Evolutionary conservation across 1,140 invertebrate genomes (phyloP).

Genomic region (Bombus huntii): DNA sequence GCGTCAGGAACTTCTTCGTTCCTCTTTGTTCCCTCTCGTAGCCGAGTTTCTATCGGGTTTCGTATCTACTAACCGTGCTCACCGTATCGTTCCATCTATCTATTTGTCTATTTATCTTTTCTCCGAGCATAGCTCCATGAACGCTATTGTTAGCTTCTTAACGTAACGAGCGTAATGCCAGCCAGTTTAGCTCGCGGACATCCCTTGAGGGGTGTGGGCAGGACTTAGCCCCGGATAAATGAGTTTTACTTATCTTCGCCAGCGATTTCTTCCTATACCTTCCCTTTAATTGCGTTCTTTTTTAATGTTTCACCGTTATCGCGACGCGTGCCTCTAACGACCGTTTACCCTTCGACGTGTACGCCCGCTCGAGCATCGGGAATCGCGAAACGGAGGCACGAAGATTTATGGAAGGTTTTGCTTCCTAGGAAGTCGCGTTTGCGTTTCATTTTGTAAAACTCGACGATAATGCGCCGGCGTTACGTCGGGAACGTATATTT

Average conservation of each 20-base stretch:
- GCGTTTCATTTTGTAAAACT: neutral
- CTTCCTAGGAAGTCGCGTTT: neutral
- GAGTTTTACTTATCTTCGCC: slow-evolving; percentile 40
- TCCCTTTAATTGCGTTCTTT: slow-evolving; percentile 32
- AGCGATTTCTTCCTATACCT: slow-evolving; percentile 20
- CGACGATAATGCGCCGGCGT: neutral
- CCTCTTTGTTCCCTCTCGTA: neutral
- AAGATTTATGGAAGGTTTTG: neutral
- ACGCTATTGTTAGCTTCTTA: slow-evolving; percentile 42
- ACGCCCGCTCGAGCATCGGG: too few species aligned
- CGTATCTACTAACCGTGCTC: slow-evolving; percentile 13
- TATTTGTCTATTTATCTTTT: slow-evolving; percentile 51
- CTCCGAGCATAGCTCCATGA: neutral
- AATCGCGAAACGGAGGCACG: neutral
- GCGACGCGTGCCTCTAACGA: neutral
- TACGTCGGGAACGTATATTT: too few species aligned
- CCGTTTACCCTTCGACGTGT: slow-evolving; percentile 7
- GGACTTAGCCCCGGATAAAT: slow-evolving; percentile 33
- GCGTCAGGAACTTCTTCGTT: slow-evolving; percentile 17
- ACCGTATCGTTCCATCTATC: slow-evolving; percentile 38
- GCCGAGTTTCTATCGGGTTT: neutral
- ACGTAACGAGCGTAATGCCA: slow-evolving; percentile 41
- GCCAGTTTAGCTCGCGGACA: slow-evolving; percentile 18
- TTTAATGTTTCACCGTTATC: neutral
- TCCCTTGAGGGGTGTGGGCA: neutral